phyloP scores from a whole-genome alignment of 2,888 invertebrate species.

The Mythimna impura region DNA sequence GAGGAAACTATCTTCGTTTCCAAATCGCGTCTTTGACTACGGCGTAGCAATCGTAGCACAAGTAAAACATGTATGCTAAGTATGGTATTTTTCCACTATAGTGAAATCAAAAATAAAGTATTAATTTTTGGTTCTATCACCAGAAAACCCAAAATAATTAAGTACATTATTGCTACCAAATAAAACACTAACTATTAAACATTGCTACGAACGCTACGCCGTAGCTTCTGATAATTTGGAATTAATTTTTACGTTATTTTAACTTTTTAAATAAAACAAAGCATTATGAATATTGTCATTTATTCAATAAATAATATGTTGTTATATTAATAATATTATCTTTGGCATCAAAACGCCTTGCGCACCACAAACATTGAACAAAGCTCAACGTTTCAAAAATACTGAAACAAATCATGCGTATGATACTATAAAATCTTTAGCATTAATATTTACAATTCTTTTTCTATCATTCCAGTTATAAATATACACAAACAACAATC shows the following conservation, averaged over 20 bases:
- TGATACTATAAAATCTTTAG: constrained; percentile 63
- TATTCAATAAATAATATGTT: constrained; percentile 85
- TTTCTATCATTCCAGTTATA: constrained; percentile 58
- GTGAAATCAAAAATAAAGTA: neutral
- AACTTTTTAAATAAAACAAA: constrained; percentile 62
- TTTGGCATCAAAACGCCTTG: constrained; percentile 79
- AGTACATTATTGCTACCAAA: too few relatives aligned
- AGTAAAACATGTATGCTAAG: too few relatives aligned
- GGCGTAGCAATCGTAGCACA: neutral
- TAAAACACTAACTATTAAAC: too few relatives aligned
- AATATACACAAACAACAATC: constrained; percentile 63
- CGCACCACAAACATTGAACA: constrained; percentile 81
- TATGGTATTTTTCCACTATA: neutral
- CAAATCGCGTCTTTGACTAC: neutral
- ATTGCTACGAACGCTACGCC: constrained; percentile 11
- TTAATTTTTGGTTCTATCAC: neutral
- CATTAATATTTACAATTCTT: constrained; percentile 69
- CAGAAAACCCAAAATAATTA: neutral
- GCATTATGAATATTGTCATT: constrained; percentile 82
- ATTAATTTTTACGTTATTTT: neutral
- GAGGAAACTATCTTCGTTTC: neutral
- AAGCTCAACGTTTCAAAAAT: constrained; percentile 81
- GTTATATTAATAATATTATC: constrained; percentile 77
- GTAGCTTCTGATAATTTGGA: neutral
- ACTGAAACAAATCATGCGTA: constrained; percentile 67